These are phyloP conservation scores for Tenthredo scrophulariae DNA, from an alignment of 2,888 invertebrate genomes.

Conservation along the genomic window DNA sequence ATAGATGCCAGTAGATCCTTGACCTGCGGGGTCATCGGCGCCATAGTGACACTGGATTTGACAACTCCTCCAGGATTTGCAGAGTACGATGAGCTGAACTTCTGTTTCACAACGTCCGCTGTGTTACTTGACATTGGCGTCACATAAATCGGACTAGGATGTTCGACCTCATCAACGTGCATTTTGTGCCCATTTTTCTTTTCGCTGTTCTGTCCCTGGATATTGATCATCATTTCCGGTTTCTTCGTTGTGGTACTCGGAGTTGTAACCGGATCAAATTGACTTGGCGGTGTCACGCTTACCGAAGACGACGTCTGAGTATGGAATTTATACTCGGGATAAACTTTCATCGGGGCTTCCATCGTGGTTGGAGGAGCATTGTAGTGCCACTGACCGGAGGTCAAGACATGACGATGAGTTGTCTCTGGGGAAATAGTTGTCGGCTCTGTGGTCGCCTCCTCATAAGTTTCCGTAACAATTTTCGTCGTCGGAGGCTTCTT, in stretches of 20 bases:
- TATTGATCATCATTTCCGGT: conserved; percentile 47
- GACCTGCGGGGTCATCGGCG: conserved; percentile 74
- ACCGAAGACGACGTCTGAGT: background rate
- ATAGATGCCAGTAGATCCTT: conserved; percentile 77
- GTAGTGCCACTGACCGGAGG: conserved; percentile 76
- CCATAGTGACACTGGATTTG: conserved; percentile 60
- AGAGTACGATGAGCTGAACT: conserved; percentile 61
- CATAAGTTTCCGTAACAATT: conserved; percentile 62
- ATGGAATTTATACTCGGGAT: conserved; percentile 28
- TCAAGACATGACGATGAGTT: conserved; percentile 65
- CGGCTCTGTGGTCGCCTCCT: conserved; percentile 67
- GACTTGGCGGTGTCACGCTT: conserved; percentile 37
- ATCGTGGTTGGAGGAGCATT: conserved; percentile 72
- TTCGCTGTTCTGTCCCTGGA: conserved; percentile 49
- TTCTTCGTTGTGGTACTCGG: conserved; percentile 56
- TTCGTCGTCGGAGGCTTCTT: conserved; percentile 61
- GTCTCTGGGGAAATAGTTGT: conserved; percentile 67
- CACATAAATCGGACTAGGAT: conserved; percentile 64
- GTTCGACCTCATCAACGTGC: conserved; percentile 51
- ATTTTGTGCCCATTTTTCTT: conserved; percentile 49
- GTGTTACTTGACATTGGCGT: conserved; percentile 65
- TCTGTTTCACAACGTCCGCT: conserved; percentile 54
- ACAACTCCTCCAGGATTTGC: conserved; percentile 59
- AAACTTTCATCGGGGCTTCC: conserved; percentile 51
- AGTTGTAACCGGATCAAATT: conserved; percentile 51